Base-by-base conservation (phyloP, 2,113 vertebrate species). In the Taurulus bubalis region DNA sequence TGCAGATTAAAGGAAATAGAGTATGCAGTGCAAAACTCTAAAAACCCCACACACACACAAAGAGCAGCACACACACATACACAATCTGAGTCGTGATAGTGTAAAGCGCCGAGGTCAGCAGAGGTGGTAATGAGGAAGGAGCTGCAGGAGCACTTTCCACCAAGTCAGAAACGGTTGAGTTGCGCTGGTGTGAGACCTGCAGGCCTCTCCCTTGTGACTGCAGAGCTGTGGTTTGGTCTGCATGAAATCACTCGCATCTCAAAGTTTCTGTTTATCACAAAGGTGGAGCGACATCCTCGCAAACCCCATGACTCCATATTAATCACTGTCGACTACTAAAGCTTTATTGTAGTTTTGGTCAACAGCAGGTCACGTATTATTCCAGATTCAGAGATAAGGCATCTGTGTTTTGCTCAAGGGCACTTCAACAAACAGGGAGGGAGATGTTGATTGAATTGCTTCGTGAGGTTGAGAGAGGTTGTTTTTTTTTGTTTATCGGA, bases 401-500 rank as follows among this genome's bases (percentile, higher is more conserved):
- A 6, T 79, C 14, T 0, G 22, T 20, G 30, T 82, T 11, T 62
- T 79, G 49, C 67, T 71, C 15, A 42, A 63, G 49, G 9, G n/a
- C 20, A 30, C 80, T 53, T 63, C 8, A 70, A 36, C 26, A 63
- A 26, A 70, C 14, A 20, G 22, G 40, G 60, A 56, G 79, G 24
- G 53, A 75, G 62, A 63, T 10, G 55, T 74, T 63, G 63, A 36
- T 42, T 69, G 40, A 42, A 55, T 58, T 26, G 65, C 58, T 32
- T 0, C 59, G 62, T 14, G 42, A 72, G 79, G 69, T 73, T 14
- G 22, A 67, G 71, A 58, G 55, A 75, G 66, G 74, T 75, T 84
- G 86, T 76, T 82, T 66, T 89, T 85, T 89, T 78, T 86, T 87
- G 83, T 91, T 89, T 71, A 72, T 30, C 12, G 22, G 24, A 75